These are phyloP conservation scores for Anthopleura sola DNA, from an alignment of 64 coral and sea anemone species.

Conservation along the genomic window DNA sequence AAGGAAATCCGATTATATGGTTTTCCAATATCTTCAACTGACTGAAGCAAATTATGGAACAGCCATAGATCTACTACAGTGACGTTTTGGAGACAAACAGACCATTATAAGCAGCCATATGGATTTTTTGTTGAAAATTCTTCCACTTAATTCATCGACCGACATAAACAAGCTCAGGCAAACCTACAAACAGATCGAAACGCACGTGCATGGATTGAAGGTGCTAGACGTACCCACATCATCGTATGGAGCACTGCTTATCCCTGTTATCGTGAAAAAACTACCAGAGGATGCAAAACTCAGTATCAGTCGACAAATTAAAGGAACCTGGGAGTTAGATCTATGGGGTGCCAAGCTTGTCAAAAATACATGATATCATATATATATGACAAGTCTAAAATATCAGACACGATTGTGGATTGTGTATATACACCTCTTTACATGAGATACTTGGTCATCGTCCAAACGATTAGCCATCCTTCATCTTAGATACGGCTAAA, in stretches of 20 bases:
- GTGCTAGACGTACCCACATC: constrained; percentile 30
- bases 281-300: constrained; percentile 32
- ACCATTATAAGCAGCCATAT: constrained; percentile 46
- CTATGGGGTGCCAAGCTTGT: too few relatives aligned
- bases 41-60: too few relatives aligned
- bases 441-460: background rate
- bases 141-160: background rate
- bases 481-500: background rate
- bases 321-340: too few relatives aligned
- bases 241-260: constrained; percentile 39
- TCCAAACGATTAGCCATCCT: background rate
- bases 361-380: too few relatives aligned
- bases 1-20: constrained; percentile 6
- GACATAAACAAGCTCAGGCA: background rate
- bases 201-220: constrained; percentile 46
- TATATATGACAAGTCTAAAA: too few relatives aligned
- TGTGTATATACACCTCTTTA: too few relatives aligned
- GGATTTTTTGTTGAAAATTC: constrained; percentile 44
- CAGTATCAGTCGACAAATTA: too few relatives aligned
- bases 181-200: constrained; percentile 45
- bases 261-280: constrained; percentile 32
- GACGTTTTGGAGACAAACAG: constrained; percentile 8
- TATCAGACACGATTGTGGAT: too few relatives aligned
- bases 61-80: too few relatives aligned
- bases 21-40: constrained; percentile 5